phyloP scores from a whole-genome alignment of 2,888 invertebrate species.

The Calameuta idolon region DNA sequence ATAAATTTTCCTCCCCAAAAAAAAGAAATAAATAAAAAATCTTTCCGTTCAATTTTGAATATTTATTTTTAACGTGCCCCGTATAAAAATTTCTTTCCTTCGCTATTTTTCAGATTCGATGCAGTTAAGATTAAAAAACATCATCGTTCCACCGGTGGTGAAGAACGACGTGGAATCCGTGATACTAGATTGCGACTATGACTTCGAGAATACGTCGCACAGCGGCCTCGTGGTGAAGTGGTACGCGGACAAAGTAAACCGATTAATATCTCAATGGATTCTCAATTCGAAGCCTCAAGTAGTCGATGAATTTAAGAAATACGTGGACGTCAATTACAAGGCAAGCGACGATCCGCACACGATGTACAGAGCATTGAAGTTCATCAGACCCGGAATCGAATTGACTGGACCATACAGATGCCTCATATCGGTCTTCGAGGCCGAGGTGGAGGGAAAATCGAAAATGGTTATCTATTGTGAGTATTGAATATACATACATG shows the following conservation, averaged over 20 bases:
- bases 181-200: conserved; percentile 69
- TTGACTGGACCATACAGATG: conserved; percentile 71
- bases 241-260: conserved; percentile 65
- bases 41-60: neutral
- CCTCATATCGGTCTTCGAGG: conserved; percentile 68
- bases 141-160: conserved; percentile 56
- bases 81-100: neutral
- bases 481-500: conserved; percentile 47
- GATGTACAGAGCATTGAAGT: conserved; percentile 70
- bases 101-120: conserved; percentile 50
- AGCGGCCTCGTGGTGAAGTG: conserved; percentile 68
- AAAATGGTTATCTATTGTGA: conserved; percentile 72
- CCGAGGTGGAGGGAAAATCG: conserved; percentile 62
- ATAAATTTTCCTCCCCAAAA: no score
- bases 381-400: conserved; percentile 68
- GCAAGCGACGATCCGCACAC: conserved; percentile 63
- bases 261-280: conserved; percentile 69
- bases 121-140: conserved; percentile 54
- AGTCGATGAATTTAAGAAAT: conserved; percentile 58
- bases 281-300: conserved; percentile 57
- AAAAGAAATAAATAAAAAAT: neutral
- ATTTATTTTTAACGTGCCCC: no score
- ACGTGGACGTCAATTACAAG: conserved; percentile 65
- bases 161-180: conserved; percentile 57
- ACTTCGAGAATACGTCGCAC: conserved; percentile 58